Evolutionary conservation across 2,797 vertebrate species (phyloP).

Genomic region (Molossus molossus): DNA sequence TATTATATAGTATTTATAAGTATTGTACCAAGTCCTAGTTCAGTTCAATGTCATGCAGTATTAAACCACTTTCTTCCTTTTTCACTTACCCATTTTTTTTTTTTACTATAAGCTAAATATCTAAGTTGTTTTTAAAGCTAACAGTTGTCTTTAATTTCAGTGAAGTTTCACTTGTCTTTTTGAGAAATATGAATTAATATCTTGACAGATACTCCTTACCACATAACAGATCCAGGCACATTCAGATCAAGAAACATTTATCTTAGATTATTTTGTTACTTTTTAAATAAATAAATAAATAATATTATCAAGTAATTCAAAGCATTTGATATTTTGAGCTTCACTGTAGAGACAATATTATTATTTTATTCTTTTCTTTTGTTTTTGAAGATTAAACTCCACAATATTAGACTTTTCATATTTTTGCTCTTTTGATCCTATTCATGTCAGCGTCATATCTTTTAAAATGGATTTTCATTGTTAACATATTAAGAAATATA

Average conservation of each 20-base stretch:
- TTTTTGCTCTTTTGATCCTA: neutral
- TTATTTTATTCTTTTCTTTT: slow-evolving; percentile 25
- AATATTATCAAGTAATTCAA: neutral
- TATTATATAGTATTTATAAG: neutral
- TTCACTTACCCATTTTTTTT: slow-evolving; percentile 8
- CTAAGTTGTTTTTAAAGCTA: neutral
- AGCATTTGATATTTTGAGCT: neutral
- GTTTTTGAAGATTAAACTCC: neutral
- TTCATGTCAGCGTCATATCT: neutral
- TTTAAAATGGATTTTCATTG: neutral
- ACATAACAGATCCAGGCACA: neutral
- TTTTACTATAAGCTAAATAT: neutral
- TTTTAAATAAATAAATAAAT: slow-evolving; percentile 21
- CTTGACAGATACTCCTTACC: neutral
- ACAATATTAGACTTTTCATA: neutral
- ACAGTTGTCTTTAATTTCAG: neutral
- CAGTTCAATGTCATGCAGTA: neutral
- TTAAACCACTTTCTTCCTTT: neutral
- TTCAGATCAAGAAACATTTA: neutral
- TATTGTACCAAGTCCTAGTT: neutral
- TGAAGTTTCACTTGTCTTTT: neutral
- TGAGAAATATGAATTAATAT: neutral
- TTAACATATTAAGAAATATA: neutral
- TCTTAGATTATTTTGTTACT: neutral
- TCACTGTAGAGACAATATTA: neutral